phyloP scores from a whole-genome alignment of 2,888 invertebrate genomes.

The Bruchidius siliquastri region DNA sequence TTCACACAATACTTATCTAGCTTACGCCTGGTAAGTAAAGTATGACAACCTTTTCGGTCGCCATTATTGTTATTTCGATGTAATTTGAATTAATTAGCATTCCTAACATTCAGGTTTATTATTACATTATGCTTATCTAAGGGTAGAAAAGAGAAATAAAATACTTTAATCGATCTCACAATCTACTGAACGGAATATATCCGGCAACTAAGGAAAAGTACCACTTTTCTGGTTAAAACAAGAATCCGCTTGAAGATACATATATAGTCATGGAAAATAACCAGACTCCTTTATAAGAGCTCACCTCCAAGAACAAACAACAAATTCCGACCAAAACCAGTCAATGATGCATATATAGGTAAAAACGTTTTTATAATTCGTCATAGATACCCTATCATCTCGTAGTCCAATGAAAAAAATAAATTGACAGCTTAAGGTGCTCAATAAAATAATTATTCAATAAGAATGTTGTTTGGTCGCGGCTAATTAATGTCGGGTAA shows the following conservation, averaged over 20 bases:
- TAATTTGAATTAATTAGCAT: too few relatives aligned
- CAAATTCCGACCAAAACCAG: neutral
- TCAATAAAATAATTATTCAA: neutral
- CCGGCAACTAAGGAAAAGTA: neutral
- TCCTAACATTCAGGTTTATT: too few relatives aligned
- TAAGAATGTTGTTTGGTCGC: neutral
- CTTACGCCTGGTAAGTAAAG: too few relatives aligned
- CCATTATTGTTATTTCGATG: too few relatives aligned
- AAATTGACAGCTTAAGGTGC: neutral
- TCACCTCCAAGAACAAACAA: neutral
- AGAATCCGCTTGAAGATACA: neutral
- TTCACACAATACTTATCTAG: too few relatives aligned
- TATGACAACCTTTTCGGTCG: too few relatives aligned
- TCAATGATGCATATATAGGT: neutral
- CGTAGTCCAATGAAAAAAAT: neutral
- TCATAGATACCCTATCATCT: neutral
- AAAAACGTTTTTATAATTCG: neutral
- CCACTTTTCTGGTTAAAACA: neutral
- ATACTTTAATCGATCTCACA: too few relatives aligned
- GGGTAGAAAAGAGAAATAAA: too few relatives aligned
- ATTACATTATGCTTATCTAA: too few relatives aligned
- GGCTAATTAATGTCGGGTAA: neutral
- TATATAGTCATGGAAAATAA: neutral
- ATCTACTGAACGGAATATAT: neutral
- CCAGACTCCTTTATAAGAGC: neutral